Evolutionary conservation across 2,113 vertebrate genomes (phyloP), one percentile per base, ranked within the genome.

Genomic region (Coregonus clupeaformis): DNA sequence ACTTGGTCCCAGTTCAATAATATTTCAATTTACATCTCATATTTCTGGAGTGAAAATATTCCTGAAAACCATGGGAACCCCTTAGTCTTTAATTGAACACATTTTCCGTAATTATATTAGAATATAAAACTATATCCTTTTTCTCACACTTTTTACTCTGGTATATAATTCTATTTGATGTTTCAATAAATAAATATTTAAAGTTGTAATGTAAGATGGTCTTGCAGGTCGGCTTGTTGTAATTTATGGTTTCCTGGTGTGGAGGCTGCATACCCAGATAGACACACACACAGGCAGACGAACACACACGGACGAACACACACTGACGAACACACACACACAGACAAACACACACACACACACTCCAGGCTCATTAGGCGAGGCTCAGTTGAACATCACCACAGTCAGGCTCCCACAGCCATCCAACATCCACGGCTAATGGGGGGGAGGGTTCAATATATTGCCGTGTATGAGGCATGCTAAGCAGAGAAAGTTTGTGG

Each of bases 181-280:
- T 79, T 80, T 77, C 27, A 77, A 76, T 69, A 68, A 72, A 52
- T 67, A 78, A 82, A 82, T 82, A 74, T 76, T 77, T 77, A 22
- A 79, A 71, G 49, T 74, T 75, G 83, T 74, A 65, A 64, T 73
- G 30, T 60, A 86, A 82, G 75, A 74, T 74, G 69, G 57, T 69
- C 62, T 75, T 78, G 77, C 74, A 79, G 78, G 69, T 72, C 66
- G 76, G 69, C 74, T 82, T 72, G 79, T 65, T 66, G 62, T 81
- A 85, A 85, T 79, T 80, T 77, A 83, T 78, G 78, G 82, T 77
- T 83, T 81, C 76, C 78, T 80, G 80, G 72, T 69, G 77, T 69
- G 75, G 71, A 82, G 77, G 57, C 73, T 72, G 2, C 62, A 52
- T 75, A 70, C 70, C 75, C 74, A 63, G 66, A 75, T 67, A 73